Conservation (phyloP, 2,797 vertebrate genomes). For the Ceryle rudis region DNA sequence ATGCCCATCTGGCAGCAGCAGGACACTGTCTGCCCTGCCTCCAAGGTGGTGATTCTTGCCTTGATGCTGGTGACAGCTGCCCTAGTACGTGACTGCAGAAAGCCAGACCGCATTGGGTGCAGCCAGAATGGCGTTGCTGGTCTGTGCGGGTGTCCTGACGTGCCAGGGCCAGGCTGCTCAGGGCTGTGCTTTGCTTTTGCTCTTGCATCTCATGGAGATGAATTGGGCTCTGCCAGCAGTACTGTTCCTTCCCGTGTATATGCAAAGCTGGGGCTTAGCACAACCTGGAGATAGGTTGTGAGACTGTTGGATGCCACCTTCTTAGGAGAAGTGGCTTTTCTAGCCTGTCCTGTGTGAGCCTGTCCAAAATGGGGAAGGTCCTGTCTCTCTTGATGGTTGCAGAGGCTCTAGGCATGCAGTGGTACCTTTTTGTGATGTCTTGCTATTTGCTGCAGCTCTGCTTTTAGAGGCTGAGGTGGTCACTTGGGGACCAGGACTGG, state of each 20-base stretch:
- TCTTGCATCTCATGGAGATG: fast-evolving
- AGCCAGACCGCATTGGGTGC: fast-evolving
- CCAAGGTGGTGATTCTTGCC: background rate
- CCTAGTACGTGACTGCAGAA: fast-evolving
- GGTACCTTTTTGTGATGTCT: background rate
- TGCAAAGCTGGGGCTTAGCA: background rate
- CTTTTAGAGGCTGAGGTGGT: background rate
- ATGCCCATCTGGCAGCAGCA: background rate
- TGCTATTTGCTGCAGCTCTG: background rate
- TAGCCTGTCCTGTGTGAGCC: background rate
- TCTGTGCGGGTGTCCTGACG: background rate
- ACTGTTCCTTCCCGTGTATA: fast-evolving
- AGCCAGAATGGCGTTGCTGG: fast-evolving
- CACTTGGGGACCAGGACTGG: fast-evolving
- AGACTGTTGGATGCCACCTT: background rate
- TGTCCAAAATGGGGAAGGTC: background rate
- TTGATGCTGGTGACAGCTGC: background rate
- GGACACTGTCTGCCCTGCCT: background rate
- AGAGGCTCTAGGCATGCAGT: background rate
- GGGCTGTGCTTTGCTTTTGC: background rate
- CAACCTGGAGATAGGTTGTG: background rate
- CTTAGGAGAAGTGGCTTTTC: background rate
- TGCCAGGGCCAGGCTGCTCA: background rate
- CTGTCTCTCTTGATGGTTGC: background rate
- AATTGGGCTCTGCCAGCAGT: fast-evolving